Base-by-base conservation (phyloP, 2,113 vertebrate species). In the Triplophysa tibetana region DNA sequence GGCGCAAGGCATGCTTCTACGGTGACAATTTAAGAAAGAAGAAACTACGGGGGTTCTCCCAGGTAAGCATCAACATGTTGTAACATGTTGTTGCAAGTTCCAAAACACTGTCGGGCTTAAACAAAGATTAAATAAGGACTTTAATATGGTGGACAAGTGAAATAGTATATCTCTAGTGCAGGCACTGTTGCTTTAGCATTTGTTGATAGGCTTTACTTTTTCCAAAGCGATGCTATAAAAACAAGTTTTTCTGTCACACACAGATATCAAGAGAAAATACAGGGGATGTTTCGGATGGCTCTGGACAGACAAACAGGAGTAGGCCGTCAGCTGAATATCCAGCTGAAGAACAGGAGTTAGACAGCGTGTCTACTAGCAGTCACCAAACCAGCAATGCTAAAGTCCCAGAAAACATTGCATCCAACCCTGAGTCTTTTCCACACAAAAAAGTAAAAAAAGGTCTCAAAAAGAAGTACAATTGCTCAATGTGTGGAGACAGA, bases 1-100 rank as follows among this genome's bases (percentile, higher is more conserved):
- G 66, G 2, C 83, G 80, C 68, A 85, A 85, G 50, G 48, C 72
- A 0, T 85, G 60, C 52, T 85, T 82, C 74, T 85, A 85, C 8
- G 83, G 83, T 11, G 77, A 85, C 52, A 77, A 62, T 45, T 72
- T 60, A 48, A 61, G 72, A 50, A 79, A 72, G 43, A 85, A 66
- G 45, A 85, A 85, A 45, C 41, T 72, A 8, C 52, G 43, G 10
- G 64, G 60, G 4, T 72, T 77, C 65, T 67, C 83, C 10, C 69
- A 63, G 77, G 77, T 85, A 67, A 77, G 67, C 29, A 23, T 38
- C 3, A 24, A 62, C 13, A n/a, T 5, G 0, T 11, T 12, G 8
- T 45, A 45, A n/a, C n/a, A n/a, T n/a, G n/a, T n/a, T n/a, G n/a
- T n/a, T n/a, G n/a, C n/a, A 45, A 45, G 2, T 11, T 33, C 33